Percentiles rank a stretch among this genome's conserved stretches.
These are phyloP conservation scores for cattle (Bos taurus) DNA, from an alignment of 2,113 vertebrate genomes.

Conservation along the genomic window ARS-UCD2.0 NC_037343.1:24050001-24050500, in stretches of 20 bases:
- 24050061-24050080: not conserved
- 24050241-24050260: not conserved
- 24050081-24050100: not conserved
- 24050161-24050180: not conserved
- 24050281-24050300: not conserved
- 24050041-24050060: not conserved
- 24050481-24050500: not conserved
- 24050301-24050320: not conserved
- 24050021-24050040: not conserved
- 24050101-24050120: not conserved
- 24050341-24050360: not conserved
- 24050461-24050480: not conserved
- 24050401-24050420: not conserved
- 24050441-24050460: not conserved
- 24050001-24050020: not conserved
- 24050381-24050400: not conserved
- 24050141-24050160: not conserved
- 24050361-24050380: not conserved
- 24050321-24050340: not conserved
- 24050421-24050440: not conserved
- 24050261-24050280: not conserved
- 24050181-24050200: not conserved
- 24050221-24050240: not conserved
- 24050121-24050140: not conserved
- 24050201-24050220: not conserved